Evolutionary conservation across 2,797 vertebrate genomes (phyloP), one percentile per base, ranked within the genome.

Genomic region (Helostoma temminkii): DNA sequence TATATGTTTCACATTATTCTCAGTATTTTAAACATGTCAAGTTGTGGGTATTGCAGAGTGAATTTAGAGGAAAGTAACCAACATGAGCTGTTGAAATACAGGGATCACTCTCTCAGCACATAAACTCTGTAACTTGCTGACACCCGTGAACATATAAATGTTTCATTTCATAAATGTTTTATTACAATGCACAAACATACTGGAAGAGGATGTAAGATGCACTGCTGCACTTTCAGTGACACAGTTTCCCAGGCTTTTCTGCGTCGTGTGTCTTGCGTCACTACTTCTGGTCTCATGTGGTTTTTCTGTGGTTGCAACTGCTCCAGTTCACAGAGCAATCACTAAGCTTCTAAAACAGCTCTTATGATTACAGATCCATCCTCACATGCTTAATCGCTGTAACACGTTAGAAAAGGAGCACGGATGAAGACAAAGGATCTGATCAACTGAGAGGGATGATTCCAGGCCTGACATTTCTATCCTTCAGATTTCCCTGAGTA

Each of bases 231-330:
- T 91, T 89, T 92, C 84, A 78, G 85, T 90, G 89, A 91, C 89
- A 92, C 89, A 83, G 57, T 91, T 92, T 92, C 92, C 90, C 91
- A 93, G 84, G 89, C 89, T 87, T 74, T 14, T 77, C 86, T 88
- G 73, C 22, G 70, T 52, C 72, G 74, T 78, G 71, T 67, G 70
- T 78, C 80, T 90, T 89, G 86, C 83, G 83, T 92, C 91, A 91
- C 87, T 68, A 57, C 85, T 88, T 84, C 73, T 89, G 78, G 84
- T 90, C 87, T 89, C 81, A 85, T 92, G 91, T 88, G 90, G 88
- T 82, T 88, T 88, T 86, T 80, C 79, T 91, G 89, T 76, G 91
- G 89, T 90, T 78, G 79, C 85, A 83, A 82, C 80, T 89, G 88
- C 88, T 87, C 76, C 68, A 85, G 87, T 92, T 93, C 87, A 90